phyloP scores from a whole-genome alignment of 1,140 invertebrate genomes.

The Diachasma alloeum region DNA sequence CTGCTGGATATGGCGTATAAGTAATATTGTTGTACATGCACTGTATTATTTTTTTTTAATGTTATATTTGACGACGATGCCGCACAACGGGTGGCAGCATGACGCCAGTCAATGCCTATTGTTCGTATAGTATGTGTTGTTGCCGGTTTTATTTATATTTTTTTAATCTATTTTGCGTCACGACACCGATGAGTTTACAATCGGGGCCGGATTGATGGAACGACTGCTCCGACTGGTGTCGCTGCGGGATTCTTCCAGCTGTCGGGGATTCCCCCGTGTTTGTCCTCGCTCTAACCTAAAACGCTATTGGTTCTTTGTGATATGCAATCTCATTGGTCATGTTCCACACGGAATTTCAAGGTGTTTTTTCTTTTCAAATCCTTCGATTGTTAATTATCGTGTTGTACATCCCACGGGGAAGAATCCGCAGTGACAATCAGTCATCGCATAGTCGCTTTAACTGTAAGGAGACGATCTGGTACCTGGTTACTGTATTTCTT shows the following conservation, averaged over 20 bases:
- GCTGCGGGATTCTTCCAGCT: background rate
- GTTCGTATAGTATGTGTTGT: conserved; percentile 41
- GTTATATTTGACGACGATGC: conserved; percentile 27
- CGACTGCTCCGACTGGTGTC: background rate
- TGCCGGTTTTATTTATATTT: conserved; percentile 9
- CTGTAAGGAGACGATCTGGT: conserved; percentile 47
- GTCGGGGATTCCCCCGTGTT: background rate
- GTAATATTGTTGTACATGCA: conserved; percentile 30
- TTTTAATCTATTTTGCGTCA: conserved; percentile 40
- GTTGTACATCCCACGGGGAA: background rate
- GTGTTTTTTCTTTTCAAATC: background rate
- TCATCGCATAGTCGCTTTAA: background rate
- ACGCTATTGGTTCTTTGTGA: conserved; percentile 41
- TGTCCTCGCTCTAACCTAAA: conserved; percentile 10
- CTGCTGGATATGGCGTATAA: conserved; percentile 33
- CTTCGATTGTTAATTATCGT: background rate
- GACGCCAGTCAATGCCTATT: conserved; percentile 52
- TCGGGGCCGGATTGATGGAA: conserved; percentile 32
- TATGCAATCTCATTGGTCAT: conserved; percentile 43
- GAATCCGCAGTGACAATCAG: background rate
- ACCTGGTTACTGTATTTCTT: conserved; percentile 57
- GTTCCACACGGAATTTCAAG: conserved; percentile 5
- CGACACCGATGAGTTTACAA: conserved; percentile 59
- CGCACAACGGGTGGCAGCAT: background rate
- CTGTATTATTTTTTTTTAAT: conserved; percentile 35